Percentiles rank a stretch among this genome's conserved stretches.
Evolutionary conservation across 2,113 vertebrate genomes (phyloP).

Genomic region (Ellobius talpinus): DNA sequence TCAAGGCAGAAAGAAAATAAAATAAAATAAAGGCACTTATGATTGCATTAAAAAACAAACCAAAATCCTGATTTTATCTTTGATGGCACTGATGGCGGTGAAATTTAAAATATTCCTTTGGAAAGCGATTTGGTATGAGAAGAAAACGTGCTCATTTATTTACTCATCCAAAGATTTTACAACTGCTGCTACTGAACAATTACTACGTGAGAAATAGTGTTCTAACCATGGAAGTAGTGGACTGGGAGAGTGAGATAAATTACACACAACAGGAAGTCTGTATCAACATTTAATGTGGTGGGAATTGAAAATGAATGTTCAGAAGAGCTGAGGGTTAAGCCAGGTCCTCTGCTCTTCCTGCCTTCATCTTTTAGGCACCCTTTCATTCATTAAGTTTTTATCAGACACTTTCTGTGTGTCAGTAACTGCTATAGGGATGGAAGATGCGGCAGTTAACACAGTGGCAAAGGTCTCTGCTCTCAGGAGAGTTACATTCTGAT

Average conservation of each 20-base stretch:
- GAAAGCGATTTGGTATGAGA: conserved; percentile 20
- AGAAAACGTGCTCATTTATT: not conserved
- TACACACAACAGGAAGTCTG: not conserved
- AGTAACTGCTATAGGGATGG: not conserved
- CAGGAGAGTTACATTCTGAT: not conserved
- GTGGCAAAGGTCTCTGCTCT: not conserved
- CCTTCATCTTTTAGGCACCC: not conserved
- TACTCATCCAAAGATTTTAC: not conserved
- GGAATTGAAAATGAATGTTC: not conserved
- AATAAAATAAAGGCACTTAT: conserved; percentile 4
- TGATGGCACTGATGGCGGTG: not conserved
- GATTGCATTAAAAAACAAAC: conserved; percentile 12
- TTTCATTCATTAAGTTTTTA: not conserved
- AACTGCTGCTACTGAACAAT: not conserved
- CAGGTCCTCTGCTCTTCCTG: not conserved
- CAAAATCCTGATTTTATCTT: not conserved
- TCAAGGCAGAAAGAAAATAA: not conserved
- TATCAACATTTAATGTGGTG: not conserved
- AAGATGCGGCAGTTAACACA: not conserved
- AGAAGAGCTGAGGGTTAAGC: not conserved
- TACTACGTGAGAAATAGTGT: not conserved
- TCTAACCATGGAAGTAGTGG: not conserved
- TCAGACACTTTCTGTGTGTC: not conserved
- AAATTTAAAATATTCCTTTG: conserved; percentile 15
- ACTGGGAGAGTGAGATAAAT: not conserved